These are phyloP conservation scores for Mormoops blainvillei DNA, from an alignment of 2,113 vertebrate species.

Conservation along the genomic window DNA sequence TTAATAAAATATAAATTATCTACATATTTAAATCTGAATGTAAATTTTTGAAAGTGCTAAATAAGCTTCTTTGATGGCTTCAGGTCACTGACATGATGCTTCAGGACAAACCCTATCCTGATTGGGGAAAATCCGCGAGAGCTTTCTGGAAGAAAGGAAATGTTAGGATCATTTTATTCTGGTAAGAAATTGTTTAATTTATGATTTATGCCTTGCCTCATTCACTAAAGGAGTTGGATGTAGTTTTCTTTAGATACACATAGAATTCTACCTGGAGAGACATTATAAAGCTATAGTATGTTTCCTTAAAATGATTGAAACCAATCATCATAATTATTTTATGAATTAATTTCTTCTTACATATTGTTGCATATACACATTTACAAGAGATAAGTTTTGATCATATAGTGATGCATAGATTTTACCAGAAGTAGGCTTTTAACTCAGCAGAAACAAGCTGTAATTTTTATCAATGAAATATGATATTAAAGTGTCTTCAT, in stretches of 20 bases:
- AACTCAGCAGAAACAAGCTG: conserved; percentile 3
- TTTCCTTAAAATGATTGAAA: not conserved
- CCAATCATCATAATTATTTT: not conserved
- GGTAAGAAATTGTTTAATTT: conserved; percentile 80
- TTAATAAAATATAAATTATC: not conserved
- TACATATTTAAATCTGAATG: not conserved
- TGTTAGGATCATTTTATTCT: conserved; percentile 95
- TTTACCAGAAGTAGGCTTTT: not conserved
- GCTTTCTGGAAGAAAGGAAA: conserved; percentile 96
- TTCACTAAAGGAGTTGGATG: not conserved
- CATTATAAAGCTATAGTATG: not conserved
- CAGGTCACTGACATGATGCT: conserved; percentile 99
- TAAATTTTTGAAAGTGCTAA: not conserved
- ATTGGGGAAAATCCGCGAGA: conserved; percentile 93
- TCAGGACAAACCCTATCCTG: conserved; percentile 94
- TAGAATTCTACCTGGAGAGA: not conserved
- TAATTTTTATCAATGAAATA: conserved; percentile 34
- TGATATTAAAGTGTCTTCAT: not conserved
- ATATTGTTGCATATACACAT: not conserved
- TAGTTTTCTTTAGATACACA: not conserved
- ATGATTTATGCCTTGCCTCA: not conserved
- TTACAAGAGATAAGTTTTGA: not conserved
- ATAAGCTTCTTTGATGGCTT: conserved; percentile 12
- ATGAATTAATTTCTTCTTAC: not conserved
- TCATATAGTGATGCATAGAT: not conserved